These are phyloP conservation scores for Listronotus oregonensis DNA, from an alignment of 1,140 invertebrate species.

Conservation along the genomic window DNA sequence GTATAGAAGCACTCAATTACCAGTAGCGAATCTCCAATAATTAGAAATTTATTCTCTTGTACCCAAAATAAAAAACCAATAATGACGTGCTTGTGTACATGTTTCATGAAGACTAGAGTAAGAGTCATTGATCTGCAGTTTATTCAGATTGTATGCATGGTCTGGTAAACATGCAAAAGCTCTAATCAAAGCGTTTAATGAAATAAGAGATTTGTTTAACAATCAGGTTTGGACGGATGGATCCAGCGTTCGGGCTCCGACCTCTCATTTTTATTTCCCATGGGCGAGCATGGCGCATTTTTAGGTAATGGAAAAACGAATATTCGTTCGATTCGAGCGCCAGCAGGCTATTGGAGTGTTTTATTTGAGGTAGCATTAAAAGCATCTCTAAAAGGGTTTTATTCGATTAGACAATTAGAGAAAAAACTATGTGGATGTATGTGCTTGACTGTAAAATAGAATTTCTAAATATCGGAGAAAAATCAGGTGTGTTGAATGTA, in stretches of 20 bases:
- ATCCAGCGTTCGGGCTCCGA: constrained; percentile 22
- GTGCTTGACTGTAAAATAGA: not conserved
- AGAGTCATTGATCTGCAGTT: constrained; percentile 47
- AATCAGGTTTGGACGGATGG: constrained; percentile 37
- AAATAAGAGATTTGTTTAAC: constrained; percentile 50
- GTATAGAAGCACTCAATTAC: too few species aligned
- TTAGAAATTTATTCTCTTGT: too few species aligned
- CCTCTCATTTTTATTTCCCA: constrained; percentile 40
- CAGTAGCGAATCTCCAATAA: too few species aligned
- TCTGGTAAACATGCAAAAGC: constrained; percentile 49
- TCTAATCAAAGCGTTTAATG: constrained; percentile 51
- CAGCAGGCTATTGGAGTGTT: constrained; percentile 27
- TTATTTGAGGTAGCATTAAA: constrained; percentile 27
- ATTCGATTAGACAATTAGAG: constrained; percentile 32
- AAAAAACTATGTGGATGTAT: constrained; percentile 7
- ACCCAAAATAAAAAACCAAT: too few species aligned
- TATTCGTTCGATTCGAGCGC: constrained; percentile 15
- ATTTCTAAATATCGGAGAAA: too few species aligned
- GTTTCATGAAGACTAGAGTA: not conserved
- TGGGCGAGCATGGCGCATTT: constrained; percentile 33
- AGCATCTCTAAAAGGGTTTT: constrained; percentile 29
- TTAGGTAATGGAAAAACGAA: constrained; percentile 39
- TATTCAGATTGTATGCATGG: constrained; percentile 46
- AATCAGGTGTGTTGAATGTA: too few species aligned
- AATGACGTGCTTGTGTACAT: too few species aligned